Evolutionary conservation across 2,797 vertebrate species (phyloP).

Genomic region (Champsocephalus esox): DNA sequence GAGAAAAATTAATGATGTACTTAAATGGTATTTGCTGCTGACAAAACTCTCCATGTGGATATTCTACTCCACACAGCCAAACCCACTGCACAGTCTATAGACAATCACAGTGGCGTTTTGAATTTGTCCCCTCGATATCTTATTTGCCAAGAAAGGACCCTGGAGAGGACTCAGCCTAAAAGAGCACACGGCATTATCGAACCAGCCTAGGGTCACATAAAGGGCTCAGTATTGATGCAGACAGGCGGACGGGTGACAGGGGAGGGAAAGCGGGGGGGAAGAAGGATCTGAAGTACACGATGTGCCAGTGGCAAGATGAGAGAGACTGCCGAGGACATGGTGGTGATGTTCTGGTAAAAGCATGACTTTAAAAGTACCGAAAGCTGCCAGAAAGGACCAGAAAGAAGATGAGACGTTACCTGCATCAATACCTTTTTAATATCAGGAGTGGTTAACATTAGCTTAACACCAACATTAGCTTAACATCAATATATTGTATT

Average conservation of each 20-base stretch:
- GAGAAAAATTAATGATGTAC: conserved; percentile 4
- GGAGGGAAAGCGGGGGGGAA: conserved; percentile 25
- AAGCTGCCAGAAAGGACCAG: background rate
- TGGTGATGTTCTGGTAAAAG: background rate
- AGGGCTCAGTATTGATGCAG: conserved; percentile 63
- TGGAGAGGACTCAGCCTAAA: conserved; percentile 34
- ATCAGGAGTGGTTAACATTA: background rate
- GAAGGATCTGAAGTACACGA: conserved; percentile 16
- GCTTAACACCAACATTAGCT: too few species aligned
- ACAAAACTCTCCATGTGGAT: background rate
- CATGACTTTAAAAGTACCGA: background rate
- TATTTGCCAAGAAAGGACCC: conserved; percentile 62
- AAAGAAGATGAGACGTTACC: conserved; percentile 2
- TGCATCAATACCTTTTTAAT: background rate
- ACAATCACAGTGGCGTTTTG: conserved; percentile 61
- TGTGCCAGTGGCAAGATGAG: conserved; percentile 21
- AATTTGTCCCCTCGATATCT: conserved; percentile 68
- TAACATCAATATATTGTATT: too few species aligned
- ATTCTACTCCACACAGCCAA: conserved; percentile 17
- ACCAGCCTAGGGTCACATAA: conserved; percentile 61
- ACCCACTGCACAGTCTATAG: conserved; percentile 51
- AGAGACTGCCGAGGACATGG: conserved; percentile 1
- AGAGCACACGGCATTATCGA: conserved; percentile 58
- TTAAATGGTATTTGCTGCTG: conserved; percentile 17
- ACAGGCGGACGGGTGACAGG: conserved; percentile 32